A percentile compares a stretch with the other conserved stretches of the same genome.
Conservation (phyloP, 2,888 invertebrate genomes). For the Andricus curvator region DNA sequence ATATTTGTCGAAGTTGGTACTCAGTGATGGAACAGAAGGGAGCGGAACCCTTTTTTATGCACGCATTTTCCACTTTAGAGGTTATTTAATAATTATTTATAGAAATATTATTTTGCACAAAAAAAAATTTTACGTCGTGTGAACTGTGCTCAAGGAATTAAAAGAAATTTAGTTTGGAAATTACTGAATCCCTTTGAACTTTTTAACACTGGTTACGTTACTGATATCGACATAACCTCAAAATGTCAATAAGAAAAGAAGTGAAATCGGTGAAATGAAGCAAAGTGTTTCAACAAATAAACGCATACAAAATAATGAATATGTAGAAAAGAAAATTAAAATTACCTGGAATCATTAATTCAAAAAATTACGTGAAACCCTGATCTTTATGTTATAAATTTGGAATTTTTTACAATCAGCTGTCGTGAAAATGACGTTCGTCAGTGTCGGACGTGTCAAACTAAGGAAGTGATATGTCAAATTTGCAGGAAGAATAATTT, state of each 20-base stretch:
- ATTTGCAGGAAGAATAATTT: not conserved
- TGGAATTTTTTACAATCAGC: not conserved
- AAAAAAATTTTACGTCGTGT: not conserved
- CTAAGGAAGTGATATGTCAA: not conserved
- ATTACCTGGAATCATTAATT: not conserved
- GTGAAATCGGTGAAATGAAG: not conserved
- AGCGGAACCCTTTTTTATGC: not conserved
- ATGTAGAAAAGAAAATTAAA: not conserved
- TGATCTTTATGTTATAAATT: not conserved
- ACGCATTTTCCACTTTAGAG: not conserved
- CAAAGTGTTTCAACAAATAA: not conserved
- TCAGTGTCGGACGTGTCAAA: not conserved
- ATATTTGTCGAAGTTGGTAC: not conserved
- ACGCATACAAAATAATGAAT: not conserved
- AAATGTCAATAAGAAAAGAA: not conserved
- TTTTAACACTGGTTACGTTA: not conserved
- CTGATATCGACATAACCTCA: not conserved
- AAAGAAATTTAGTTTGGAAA: not conserved
- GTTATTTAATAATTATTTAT: not conserved
- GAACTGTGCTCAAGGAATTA: not conserved
- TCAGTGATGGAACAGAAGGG: not conserved
- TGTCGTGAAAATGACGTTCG: constrained; percentile 18
- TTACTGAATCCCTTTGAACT: not conserved
- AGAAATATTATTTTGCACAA: not conserved
- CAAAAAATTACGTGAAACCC: not conserved